Evolutionary conservation across 1,140 invertebrate species (phyloP), one percentile per base, ranked within the genome.

Genomic region (Chironomus tepperi): DNA sequence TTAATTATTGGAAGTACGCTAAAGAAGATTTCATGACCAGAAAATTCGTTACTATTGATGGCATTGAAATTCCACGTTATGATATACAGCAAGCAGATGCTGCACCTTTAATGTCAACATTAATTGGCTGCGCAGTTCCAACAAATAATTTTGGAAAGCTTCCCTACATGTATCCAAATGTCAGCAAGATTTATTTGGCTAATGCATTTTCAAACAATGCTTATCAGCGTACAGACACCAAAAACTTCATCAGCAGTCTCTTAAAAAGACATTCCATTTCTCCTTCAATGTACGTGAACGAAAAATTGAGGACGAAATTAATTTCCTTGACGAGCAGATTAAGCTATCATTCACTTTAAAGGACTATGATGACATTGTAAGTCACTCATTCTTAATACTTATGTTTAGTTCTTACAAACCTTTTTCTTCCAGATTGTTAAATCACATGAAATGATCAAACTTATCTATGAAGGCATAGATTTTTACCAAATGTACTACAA

Each of bases 81-180:
- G 89, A 94, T 83, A 83, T 97, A 42, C 87, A 91, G 75, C 94
- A 98, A 88, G 94, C 93, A 74, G 96, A 98, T 83, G 87, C 98
- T 43, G 88, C 95, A 73, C 91, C 96, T 7, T 79, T 99, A 0
- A 93, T 98, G 87, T 87, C 97, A 6, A 87, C 90, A 73, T 81
- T 98, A 73, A 83, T 98, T 73, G 95, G 95, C 10, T 86, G 93
- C 75, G 86, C 94, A 42, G 90, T 96, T 77, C 97, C 97, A 43
- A 88, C 93, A 43, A 98, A 99, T 90, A 81, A 88, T 95, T 81
- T 96, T 94, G 93, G 93, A 43, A 80, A 87, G 75, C 78, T 95
- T 75, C 90, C 90, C 67, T 76, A 81, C 76, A 82, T 87, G 9
- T 84, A 88, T 76, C 82, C 95, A 43, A 83, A 87, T 77, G 84